A percentile compares a stretch with the other conserved stretches of the same genome.
Evolutionary conservation across 35 echinoderm and acorn worm genomes (phyloP).

Genomic region (Chiridota heheva): DNA sequence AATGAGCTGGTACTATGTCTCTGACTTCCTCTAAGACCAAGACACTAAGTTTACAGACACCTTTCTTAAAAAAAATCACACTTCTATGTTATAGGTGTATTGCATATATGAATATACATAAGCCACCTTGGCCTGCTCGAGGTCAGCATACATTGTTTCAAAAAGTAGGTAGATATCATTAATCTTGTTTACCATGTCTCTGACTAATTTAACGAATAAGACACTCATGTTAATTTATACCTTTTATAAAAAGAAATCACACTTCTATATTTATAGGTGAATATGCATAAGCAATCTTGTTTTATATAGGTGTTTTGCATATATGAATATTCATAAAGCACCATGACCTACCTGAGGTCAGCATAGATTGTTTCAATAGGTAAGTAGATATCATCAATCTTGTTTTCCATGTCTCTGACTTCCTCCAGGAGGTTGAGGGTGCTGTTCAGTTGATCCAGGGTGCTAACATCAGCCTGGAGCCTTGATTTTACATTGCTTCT

Average conservation of each 20-base stretch:
- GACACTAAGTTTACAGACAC: too few relatives aligned
- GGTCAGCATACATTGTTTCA: slow-evolving; percentile 10
- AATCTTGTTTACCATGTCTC: not conserved
- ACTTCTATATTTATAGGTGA: too few relatives aligned
- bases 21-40: too few relatives aligned
- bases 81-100: too few relatives aligned
- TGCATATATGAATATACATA: too few relatives aligned
- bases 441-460: slow-evolving; percentile 92
- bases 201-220: not conserved
- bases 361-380: slow-evolving; percentile 97
- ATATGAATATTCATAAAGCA: too few relatives aligned
- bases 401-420: slow-evolving; percentile 97
- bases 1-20: too few relatives aligned
- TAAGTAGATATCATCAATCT: slow-evolving; percentile 93
- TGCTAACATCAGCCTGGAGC: slow-evolving; percentile 76
- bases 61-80: too few relatives aligned
- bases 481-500: slow-evolving; percentile 57
- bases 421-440: slow-evolving; percentile 94
- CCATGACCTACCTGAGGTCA: slow-evolving; percentile 88
- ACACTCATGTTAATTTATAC: not conserved
- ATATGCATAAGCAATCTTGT: too few relatives aligned
- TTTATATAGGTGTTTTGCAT: too few relatives aligned
- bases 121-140: not conserved
- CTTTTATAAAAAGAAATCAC: too few relatives aligned
- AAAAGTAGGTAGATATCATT: not conserved